Evolutionary conservation across 2,888 invertebrate species (phyloP).

Genomic region (Yponomeuta cagnagella): DNA sequence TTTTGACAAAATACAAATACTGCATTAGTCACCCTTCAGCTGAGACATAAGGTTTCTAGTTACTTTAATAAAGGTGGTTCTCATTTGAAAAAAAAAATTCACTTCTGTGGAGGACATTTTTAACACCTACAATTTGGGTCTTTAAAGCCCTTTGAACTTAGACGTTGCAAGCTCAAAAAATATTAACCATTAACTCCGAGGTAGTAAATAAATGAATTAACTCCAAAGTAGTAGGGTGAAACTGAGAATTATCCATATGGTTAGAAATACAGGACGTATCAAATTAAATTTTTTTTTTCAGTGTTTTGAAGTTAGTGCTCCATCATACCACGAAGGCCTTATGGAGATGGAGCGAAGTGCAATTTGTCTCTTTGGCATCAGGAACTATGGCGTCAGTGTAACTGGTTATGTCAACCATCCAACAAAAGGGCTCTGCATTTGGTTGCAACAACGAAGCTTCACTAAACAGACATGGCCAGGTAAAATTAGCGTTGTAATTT

Average conservation of each 20-base stretch:
- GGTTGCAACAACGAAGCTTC: slow-evolving; percentile 93
- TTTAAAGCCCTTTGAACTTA: no score
- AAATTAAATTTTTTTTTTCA: slow-evolving; percentile 42
- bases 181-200: no score
- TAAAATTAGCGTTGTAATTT: slow-evolving; percentile 27
- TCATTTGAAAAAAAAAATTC: no score
- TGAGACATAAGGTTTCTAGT: no score
- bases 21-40: no score
- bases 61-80: no score
- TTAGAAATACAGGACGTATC: background rate
- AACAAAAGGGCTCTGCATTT: slow-evolving; percentile 89
- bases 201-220: no score
- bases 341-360: slow-evolving; percentile 94
- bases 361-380: slow-evolving; percentile 94
- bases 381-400: slow-evolving; percentile 95
- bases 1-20: background rate
- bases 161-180: no score
- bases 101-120: no score
- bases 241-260: no score
- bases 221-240: no score
- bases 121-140: no score
- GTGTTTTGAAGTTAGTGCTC: slow-evolving; percentile 92
- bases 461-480: slow-evolving; percentile 97
- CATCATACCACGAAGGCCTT: slow-evolving; percentile 70
- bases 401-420: slow-evolving; percentile 94